phyloP scores from a whole-genome alignment of 2,113 vertebrate genomes.

The Callithrix jacchus region DNA sequence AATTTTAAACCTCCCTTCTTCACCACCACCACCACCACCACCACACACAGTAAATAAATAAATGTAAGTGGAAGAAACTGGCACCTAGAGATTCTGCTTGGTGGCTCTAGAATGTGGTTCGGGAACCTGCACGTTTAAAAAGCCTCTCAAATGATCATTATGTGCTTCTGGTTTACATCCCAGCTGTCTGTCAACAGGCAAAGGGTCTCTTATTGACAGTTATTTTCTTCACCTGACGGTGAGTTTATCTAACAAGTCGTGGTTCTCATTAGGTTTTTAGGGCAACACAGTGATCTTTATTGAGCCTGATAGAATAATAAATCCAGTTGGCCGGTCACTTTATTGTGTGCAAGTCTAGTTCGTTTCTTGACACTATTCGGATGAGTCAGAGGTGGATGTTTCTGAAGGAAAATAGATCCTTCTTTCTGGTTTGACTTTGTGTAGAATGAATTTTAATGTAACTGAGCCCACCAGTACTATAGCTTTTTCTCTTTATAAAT shows the following conservation, averaged over 20 bases:
- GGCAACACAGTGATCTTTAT: constrained; percentile 17
- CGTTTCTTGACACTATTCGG: not conserved
- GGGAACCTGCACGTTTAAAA: not conserved
- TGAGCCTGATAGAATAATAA: not conserved
- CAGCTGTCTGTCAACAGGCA: not conserved
- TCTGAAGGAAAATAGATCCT: not conserved
- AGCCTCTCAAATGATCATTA: not conserved
- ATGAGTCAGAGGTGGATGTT: not conserved
- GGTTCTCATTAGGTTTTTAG: not conserved
- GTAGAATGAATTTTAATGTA: not conserved
- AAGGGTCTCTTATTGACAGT: not conserved
- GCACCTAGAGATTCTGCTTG: not conserved
- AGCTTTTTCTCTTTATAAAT: not conserved
- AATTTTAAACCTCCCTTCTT: not conserved
- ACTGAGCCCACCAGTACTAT: not conserved
- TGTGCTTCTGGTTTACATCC: not conserved
- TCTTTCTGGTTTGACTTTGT: not conserved
- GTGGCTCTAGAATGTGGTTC: not conserved
- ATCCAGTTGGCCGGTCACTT: not conserved
- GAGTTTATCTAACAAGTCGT: constrained; percentile 35
- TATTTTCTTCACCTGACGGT: not conserved
- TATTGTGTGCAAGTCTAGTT: not conserved
- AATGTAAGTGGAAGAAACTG: not conserved
- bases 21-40: not conserved
- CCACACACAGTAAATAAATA: not conserved